Percentiles rank a stretch among this genome's conserved stretches.
Conservation (phyloP, 2,888 invertebrate species). For the Sylvicola cinctus region DNA sequence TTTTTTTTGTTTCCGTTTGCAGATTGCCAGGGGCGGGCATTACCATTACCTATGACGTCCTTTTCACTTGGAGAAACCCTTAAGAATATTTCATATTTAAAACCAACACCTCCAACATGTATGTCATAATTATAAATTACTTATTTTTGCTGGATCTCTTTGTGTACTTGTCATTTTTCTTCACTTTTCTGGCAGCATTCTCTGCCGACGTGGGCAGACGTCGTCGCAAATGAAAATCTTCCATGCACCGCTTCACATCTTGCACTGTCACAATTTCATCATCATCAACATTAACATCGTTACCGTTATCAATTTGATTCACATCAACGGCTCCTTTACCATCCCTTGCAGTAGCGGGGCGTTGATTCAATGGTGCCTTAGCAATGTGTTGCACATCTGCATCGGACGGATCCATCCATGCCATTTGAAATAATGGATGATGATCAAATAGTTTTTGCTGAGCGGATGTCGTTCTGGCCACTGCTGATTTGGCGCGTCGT, state of each 20-base stretch:
- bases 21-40: constrained; percentile 5
- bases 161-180: constrained; percentile 11
- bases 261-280: constrained; percentile 20
- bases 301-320: constrained; percentile 19
- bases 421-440: constrained; percentile 10
- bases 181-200: constrained; percentile 15
- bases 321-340: constrained; percentile 16
- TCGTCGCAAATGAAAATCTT: constrained; percentile 21
- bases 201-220: constrained; percentile 10
- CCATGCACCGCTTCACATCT: constrained; percentile 23
- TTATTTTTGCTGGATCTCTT: constrained; percentile 4
- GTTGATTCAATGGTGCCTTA: constrained; percentile 1
- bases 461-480: constrained; percentile 13
- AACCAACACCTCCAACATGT: background rate
- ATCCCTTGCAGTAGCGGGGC: constrained; percentile 1
- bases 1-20: constrained; percentile 4
- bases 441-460: constrained; percentile 7
- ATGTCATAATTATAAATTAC: constrained; percentile 3
- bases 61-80: constrained; percentile 8
- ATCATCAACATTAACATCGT: constrained; percentile 9
- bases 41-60: too few relatives aligned
- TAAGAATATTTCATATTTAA: constrained; percentile 1
- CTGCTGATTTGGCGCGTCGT: constrained; percentile 42
- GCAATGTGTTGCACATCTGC: background rate
- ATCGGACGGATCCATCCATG: constrained; percentile 10